phyloP scores from a whole-genome alignment of 2,888 invertebrate species.

The Agrilus cyanescens region DNA sequence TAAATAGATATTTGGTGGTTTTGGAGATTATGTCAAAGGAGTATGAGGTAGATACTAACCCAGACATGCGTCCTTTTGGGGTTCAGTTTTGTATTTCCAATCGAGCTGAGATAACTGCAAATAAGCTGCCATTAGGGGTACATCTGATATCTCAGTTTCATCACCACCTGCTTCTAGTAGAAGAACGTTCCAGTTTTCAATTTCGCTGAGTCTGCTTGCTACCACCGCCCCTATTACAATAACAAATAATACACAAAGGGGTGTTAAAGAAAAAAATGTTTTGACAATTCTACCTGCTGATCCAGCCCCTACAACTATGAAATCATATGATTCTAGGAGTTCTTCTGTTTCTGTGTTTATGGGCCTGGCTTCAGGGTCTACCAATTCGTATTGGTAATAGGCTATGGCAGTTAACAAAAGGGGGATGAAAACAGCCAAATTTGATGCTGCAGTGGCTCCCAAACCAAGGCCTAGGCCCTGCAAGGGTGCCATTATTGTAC shows the following conservation, averaged over 20 bases:
- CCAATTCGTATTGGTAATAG: constrained; percentile 74
- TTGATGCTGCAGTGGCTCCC: constrained; percentile 53
- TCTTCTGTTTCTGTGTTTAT: constrained; percentile 56
- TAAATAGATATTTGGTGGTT: constrained; percentile 26
- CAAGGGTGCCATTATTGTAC: constrained; percentile 53
- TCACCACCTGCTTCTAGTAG: constrained; percentile 80
- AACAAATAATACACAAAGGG: neutral
- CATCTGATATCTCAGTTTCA: constrained; percentile 83
- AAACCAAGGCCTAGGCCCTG: constrained; percentile 59
- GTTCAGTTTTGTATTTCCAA: constrained; percentile 90
- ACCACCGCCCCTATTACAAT: constrained; percentile 61
- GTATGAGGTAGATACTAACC: constrained; percentile 39
- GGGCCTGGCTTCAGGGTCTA: constrained; percentile 71
- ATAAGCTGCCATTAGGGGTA: constrained; percentile 77
- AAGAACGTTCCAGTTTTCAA: constrained; percentile 68
- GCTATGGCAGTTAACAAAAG: constrained; percentile 75
- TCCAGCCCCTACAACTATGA: constrained; percentile 76
- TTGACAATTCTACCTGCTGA: constrained; percentile 54
- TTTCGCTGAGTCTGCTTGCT: constrained; percentile 70
- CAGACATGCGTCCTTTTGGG: constrained; percentile 67
- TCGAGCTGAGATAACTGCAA: constrained; percentile 77
- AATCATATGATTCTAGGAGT: constrained; percentile 62
- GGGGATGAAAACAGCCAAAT: constrained; percentile 71
- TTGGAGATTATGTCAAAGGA: too few species aligned
- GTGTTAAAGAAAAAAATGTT: too few species aligned